Conservation (phyloP, 1,140 invertebrate species). For the Oryctes rhinoceros region DNA sequence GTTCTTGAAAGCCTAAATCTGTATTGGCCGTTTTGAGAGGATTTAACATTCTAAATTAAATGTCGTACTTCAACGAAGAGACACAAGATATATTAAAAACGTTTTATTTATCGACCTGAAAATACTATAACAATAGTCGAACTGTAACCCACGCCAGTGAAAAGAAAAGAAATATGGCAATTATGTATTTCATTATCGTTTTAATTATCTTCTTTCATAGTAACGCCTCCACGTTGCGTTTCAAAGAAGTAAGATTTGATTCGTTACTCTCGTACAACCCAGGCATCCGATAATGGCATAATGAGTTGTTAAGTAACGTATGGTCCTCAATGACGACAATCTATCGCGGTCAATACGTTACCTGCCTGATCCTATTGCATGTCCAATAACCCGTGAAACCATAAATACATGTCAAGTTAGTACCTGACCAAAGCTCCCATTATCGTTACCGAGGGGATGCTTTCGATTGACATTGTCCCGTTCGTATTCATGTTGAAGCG, state of each 20-base stretch:
- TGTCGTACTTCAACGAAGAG: no score
- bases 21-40: no score
- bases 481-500: background rate
- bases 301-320: slow-evolving; percentile 18
- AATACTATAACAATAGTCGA: no score
- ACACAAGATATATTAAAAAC: no score
- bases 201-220: no score
- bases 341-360: background rate
- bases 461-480: background rate
- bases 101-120: no score
- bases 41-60: no score
- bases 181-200: no score
- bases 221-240: no score
- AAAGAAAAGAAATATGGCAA: no score
- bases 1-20: no score
- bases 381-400: slow-evolving; percentile 13
- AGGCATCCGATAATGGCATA: slow-evolving; percentile 9
- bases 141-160: no score
- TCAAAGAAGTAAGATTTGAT: background rate
- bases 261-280: background rate
- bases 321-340: background rate
- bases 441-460: background rate
- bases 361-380: slow-evolving; percentile 1
- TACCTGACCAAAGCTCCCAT: background rate
- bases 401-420: slow-evolving; percentile 11